Base-by-base conservation (phyloP, 2,113 vertebrate genomes). In the Notarius quadriscutis region DNA sequence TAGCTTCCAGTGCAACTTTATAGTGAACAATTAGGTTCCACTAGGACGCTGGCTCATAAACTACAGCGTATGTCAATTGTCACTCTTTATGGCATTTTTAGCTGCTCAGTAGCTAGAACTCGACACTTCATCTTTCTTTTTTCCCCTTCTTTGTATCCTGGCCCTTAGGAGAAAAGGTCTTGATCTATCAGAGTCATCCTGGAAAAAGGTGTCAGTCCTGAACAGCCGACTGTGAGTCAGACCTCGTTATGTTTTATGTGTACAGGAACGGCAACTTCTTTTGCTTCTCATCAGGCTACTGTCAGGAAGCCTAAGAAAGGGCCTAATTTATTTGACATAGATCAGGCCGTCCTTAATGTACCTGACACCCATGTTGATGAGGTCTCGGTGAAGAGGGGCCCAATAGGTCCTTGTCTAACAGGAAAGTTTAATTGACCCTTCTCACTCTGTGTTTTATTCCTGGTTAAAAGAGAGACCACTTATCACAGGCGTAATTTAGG, bases 301-400 rank as follows among this genome's bases (percentile, higher is more conserved):
- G 92, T 93, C 90, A 91, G 79, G 89, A 94, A 92, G 89, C 88
- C 90, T 89, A 90, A 89, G 90, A 91, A 91, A 91, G 87, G 60
- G 87, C 84, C 91, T 93, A 86, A 93, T 94, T 94, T 93, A 94
- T 94, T 90, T 93, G 91, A 84, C 90, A 90, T 89, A 92, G 88
- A 95, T 93, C 93, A 92, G 90, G 75, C 25, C 30, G 80, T 81
- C 86, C 90, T 93, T 92, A 92, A 92, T 90, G 89, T 90, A 90
- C 87, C 88, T 91, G 92, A 92, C 93, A 94, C 91, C 85, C 79
- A 87, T 90, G 90, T 86, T 92, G 91, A 93, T 94, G 92, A 94
- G 93, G 92, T 91, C 88, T 90, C 81, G 41, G 89, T 90, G 87
- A 91, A 92, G 91, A 92, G 88, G 41, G 88, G 86, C 91, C 69